Evolutionary conservation across 2,797 vertebrate genomes (phyloP).

Genomic region (Novumbra hubbsi): DNA sequence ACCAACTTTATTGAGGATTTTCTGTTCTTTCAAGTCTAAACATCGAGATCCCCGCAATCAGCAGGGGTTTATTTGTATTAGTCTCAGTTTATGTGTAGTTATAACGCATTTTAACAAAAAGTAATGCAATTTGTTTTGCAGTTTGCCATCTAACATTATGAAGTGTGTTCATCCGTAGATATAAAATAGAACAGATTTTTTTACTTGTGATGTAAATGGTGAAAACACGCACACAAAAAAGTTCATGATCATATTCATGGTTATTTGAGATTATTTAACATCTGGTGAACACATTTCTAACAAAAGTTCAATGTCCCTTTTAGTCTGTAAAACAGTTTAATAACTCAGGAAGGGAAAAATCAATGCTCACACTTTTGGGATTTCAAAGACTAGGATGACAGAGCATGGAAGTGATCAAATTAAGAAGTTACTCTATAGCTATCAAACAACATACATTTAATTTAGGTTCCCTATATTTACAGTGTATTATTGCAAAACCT

Average conservation of each 20-base stretch:
- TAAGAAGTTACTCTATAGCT: background rate
- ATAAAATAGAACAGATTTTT: slow-evolving; percentile 3
- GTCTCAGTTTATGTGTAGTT: background rate
- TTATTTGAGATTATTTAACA: slow-evolving; percentile 55
- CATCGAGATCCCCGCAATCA: background rate
- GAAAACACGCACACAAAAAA: slow-evolving; percentile 10
- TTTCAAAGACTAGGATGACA: slow-evolving; percentile 22
- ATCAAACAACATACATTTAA: background rate
- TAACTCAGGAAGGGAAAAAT: slow-evolving; percentile 46
- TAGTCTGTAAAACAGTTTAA: slow-evolving; percentile 57
- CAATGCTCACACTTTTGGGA: slow-evolving; percentile 42
- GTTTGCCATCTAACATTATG: background rate
- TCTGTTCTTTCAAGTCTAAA: background rate
- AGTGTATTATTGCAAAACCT: background rate
- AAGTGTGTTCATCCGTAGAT: too few species aligned
- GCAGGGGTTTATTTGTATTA: background rate
- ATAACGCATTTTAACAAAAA: background rate
- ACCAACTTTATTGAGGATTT: background rate
- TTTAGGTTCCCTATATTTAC: background rate
- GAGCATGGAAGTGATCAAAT: background rate
- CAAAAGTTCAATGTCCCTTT: slow-evolving; percentile 40
- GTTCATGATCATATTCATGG: slow-evolving; percentile 31
- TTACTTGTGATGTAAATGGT: slow-evolving; percentile 2
- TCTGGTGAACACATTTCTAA: slow-evolving; percentile 63
- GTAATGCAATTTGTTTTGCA: slow-evolving; percentile 7